A percentile compares a stretch with the other conserved stretches of the same genome.
Conservation (phyloP, 30 jellyfish, hydroid and myxozoan species). For the Cassiopea xamachana region DNA sequence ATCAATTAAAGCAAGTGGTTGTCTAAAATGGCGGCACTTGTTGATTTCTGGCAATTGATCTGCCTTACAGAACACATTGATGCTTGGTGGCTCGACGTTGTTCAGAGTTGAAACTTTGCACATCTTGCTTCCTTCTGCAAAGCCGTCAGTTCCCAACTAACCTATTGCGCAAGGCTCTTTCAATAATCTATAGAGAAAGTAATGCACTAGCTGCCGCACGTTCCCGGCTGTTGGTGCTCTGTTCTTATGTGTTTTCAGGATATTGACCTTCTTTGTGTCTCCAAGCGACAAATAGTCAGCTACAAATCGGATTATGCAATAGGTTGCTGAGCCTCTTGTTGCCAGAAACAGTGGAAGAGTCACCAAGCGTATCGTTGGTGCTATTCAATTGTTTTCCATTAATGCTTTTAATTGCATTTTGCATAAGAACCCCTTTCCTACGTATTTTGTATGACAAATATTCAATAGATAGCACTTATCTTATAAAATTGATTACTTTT, state of each 20-base stretch:
- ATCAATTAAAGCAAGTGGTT: constrained; percentile 12
- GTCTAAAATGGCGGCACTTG: not conserved
- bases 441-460: not conserved
- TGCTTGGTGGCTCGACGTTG: constrained; percentile 49
- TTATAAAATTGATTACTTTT: not conserved
- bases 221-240: not conserved
- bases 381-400: not conserved
- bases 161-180: constrained; percentile 11
- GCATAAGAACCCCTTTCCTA: not conserved
- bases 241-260: not conserved
- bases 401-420: not conserved
- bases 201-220: constrained; percentile 19
- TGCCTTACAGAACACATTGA: not conserved
- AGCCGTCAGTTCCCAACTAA: constrained; percentile 15
- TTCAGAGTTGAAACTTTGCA: constrained; percentile 54
- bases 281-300: not conserved
- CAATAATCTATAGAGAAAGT: not conserved
- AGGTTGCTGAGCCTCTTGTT: not conserved
- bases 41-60: constrained; percentile 36
- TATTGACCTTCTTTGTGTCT: not conserved
- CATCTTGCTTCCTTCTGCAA: constrained; percentile 22
- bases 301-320: not conserved
- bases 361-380: not conserved
- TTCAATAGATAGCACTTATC: not conserved
- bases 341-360: not conserved